Conservation (phyloP, 2,797 vertebrate genomes). For the Lagorchestes hirsutus region DNA sequence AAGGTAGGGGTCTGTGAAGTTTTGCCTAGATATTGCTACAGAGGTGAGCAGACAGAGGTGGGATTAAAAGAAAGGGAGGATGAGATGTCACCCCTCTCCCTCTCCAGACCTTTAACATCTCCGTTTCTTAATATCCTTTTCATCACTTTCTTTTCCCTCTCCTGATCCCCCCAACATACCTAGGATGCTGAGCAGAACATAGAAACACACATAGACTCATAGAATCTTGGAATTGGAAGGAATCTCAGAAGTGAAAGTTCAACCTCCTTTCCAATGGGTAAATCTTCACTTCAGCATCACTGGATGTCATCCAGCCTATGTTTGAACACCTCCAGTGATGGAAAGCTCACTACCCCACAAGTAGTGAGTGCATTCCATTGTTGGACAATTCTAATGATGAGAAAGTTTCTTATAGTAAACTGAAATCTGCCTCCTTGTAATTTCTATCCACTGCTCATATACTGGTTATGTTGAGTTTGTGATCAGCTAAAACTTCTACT, state of each 20-base stretch:
- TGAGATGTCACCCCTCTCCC: not conserved
- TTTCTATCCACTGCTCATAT: not conserved
- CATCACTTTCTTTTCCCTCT: not conserved
- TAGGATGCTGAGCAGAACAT: not conserved
- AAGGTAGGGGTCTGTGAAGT: not conserved
- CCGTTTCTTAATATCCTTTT: not conserved
- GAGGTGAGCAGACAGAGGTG: not conserved
- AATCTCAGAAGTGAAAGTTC: not conserved
- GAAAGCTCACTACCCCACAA: not conserved
- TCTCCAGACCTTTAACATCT: not conserved
- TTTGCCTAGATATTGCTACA: not conserved
- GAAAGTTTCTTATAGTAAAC: conserved; percentile 9
- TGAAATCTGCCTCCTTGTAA: not conserved
- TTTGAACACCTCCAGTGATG: not conserved
- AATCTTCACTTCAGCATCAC: not conserved
- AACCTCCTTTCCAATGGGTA: not conserved
- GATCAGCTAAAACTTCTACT: not conserved
- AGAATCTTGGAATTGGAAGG: not conserved
- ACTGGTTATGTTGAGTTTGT: not conserved
- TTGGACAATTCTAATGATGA: not conserved
- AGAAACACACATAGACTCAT: not conserved
- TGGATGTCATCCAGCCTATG: not conserved
- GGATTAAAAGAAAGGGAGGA: not conserved
- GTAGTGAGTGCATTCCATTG: not conserved
- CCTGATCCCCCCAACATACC: not conserved